Conservation (phyloP, 1,140 invertebrate genomes). For the Ceratitis capitata region DNA sequence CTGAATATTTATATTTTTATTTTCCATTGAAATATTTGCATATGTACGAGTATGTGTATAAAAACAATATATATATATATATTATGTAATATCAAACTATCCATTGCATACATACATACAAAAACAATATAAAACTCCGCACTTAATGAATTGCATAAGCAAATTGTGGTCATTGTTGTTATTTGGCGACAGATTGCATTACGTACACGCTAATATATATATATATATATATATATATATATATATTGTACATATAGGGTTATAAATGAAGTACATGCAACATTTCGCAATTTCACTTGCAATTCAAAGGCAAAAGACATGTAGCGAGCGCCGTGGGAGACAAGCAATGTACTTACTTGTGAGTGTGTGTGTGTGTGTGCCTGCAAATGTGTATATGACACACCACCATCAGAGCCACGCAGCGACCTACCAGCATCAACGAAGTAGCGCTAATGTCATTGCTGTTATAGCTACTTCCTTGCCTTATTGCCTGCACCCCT, state of each 20-base stretch:
- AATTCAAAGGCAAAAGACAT: neutral
- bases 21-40: neutral
- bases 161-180: constrained; percentile 37
- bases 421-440: neutral
- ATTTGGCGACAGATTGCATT: constrained; percentile 33
- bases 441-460: constrained; percentile 34
- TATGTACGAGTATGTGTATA: neutral
- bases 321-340: neutral
- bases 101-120: too few species aligned
- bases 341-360: neutral
- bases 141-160: constrained; percentile 22
- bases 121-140: neutral
- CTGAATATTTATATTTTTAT: too few species aligned
- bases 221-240: neutral
- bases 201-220: neutral
- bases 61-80: too few species aligned
- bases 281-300: constrained; percentile 2
- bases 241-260: neutral
- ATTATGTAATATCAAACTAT: too few species aligned
- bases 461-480: neutral
- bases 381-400: neutral
- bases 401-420: neutral
- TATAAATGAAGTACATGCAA: constrained; percentile 4
- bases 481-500: neutral
- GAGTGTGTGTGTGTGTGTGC: neutral